Evolutionary conservation across 2,113 vertebrate genomes (phyloP).

Genomic region (Dolichallabes microphthalmus): DNA sequence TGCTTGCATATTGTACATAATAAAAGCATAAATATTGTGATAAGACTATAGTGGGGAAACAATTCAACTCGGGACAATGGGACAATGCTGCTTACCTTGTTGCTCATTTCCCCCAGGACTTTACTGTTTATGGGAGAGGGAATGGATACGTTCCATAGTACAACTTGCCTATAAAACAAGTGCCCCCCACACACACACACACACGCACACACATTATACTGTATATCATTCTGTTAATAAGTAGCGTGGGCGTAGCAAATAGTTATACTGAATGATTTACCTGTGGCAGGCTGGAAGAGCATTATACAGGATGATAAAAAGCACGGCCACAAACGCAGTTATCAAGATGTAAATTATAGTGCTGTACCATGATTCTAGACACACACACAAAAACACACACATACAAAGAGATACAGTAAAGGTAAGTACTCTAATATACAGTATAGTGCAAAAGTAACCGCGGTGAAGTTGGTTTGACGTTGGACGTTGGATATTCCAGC

Average conservation of each 20-base stretch:
- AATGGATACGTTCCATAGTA: constrained; percentile 52
- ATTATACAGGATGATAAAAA: constrained; percentile 59
- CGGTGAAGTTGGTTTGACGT: no score
- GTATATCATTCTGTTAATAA: not conserved
- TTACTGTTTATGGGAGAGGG: constrained; percentile 59
- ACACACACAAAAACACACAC: constrained; percentile 6
- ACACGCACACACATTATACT: not conserved
- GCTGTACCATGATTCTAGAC: constrained; percentile 50
- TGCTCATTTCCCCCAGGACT: constrained; percentile 48
- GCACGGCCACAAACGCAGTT: constrained; percentile 5
- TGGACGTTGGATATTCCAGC: no score
- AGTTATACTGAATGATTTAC: constrained; percentile 48
- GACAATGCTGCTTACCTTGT: constrained; percentile 44
- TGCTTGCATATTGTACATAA: not conserved
- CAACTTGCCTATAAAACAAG: constrained; percentile 42
- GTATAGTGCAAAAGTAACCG: not conserved
- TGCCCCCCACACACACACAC: not conserved
- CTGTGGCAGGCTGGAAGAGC: constrained; percentile 62
- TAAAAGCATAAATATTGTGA: not conserved
- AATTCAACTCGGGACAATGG: no score
- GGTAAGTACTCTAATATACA: not conserved
- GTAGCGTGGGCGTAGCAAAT: not conserved
- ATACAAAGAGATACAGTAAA: not conserved
- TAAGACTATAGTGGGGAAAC: not conserved
- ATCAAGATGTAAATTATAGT: constrained; percentile 55